These are phyloP conservation scores for Hedychridium roseum DNA, from an alignment of 2,888 invertebrate species.

Conservation along the genomic window DNA sequence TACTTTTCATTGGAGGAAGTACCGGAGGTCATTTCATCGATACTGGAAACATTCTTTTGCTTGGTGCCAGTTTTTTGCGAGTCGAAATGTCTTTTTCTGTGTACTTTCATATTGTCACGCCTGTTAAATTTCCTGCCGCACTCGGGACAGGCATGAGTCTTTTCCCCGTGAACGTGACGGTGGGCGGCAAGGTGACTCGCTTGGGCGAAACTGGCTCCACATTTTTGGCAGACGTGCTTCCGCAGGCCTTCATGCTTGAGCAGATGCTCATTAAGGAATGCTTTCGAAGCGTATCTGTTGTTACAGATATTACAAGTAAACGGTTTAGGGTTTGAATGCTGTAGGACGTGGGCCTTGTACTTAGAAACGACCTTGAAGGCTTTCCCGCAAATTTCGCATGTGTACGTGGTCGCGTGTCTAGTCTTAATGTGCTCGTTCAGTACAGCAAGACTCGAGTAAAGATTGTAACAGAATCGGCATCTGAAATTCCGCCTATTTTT, in stretches of 20 bases:
- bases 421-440: slow-evolving; percentile 60
- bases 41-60: slow-evolving; percentile 25
- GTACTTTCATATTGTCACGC: slow-evolving; percentile 62
- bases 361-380: slow-evolving; percentile 60
- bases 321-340: slow-evolving; percentile 60
- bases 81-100: slow-evolving; percentile 56
- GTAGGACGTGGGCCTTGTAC: slow-evolving; percentile 58
- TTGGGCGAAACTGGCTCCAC: slow-evolving; percentile 60
- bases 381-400: slow-evolving; percentile 58
- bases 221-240: slow-evolving; percentile 59
- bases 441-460: slow-evolving; percentile 59
- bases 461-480: slow-evolving; percentile 60
- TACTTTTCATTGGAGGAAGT: slow-evolving; percentile 41
- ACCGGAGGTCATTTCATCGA: slow-evolving; percentile 24
- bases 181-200: slow-evolving; percentile 62
- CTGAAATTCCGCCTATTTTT: slow-evolving; percentile 59
- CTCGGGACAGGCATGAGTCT: slow-evolving; percentile 59
- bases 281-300: slow-evolving; percentile 60
- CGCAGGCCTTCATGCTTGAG: slow-evolving; percentile 59
- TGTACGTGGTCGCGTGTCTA: slow-evolving; percentile 58
- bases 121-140: slow-evolving; percentile 60
- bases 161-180: slow-evolving; percentile 60
- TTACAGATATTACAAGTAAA: slow-evolving; percentile 58
- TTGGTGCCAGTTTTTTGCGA: slow-evolving; percentile 31
- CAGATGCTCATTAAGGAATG: slow-evolving; percentile 60